Percentiles rank a stretch among this genome's conserved stretches.
Conservation (phyloP, 2,797 vertebrate species). For the Platyrinchus mystaceus region DNA sequence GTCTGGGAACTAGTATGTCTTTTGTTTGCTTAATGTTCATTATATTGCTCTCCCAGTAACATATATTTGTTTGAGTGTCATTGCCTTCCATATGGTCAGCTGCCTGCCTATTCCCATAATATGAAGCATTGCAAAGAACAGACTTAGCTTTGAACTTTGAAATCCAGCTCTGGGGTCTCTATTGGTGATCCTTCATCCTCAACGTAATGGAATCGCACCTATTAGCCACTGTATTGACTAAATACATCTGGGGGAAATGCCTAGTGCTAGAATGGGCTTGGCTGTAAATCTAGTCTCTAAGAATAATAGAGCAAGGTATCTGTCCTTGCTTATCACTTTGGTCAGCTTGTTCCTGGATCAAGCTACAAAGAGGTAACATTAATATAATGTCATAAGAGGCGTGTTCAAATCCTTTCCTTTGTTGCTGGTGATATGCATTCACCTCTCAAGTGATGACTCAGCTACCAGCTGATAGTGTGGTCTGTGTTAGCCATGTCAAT, state of each 20-base stretch:
- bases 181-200: neutral
- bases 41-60: neutral
- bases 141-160: neutral
- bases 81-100: neutral
- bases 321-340: neutral
- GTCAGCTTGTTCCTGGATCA: neutral
- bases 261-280: neutral
- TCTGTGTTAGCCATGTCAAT: neutral
- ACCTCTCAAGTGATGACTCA: neutral
- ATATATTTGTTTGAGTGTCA: neutral
- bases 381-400: too few species aligned
- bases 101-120: neutral
- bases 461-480: neutral
- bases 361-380: neutral
- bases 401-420: neutral
- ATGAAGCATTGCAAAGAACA: neutral
- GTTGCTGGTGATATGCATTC: neutral
- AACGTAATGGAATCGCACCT: neutral
- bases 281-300: neutral
- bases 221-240: neutral
- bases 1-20: neutral
- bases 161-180: neutral
- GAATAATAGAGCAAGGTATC: neutral
- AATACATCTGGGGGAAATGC: neutral
- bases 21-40: neutral